A percentile compares a stretch with the other conserved stretches of the same genome.
phyloP scores from a whole-genome alignment of 37 sponge, comb jelly and placozoan species.

The Agelas oroides region DNA sequence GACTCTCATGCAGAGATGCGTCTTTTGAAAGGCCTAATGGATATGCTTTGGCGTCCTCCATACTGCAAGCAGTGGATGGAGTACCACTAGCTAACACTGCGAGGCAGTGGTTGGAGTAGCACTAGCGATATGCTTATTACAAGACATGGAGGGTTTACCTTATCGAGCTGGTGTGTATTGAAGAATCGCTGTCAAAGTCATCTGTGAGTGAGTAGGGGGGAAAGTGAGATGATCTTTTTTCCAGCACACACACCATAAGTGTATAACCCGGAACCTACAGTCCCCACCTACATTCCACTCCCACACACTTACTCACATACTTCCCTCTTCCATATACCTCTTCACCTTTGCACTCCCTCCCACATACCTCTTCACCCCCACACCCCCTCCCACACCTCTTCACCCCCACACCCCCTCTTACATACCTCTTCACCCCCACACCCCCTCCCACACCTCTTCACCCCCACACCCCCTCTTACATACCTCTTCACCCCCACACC shows the following conservation, averaged over 20 bases:
- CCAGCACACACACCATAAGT: too few relatives aligned
- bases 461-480: neutral
- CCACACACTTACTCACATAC: neutral
- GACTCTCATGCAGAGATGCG: too few relatives aligned
- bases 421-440: neutral
- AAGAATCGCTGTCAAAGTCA: constrained; percentile 12
- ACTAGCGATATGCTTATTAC: too few relatives aligned
- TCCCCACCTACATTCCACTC: too few relatives aligned
- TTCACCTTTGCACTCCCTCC: constrained; percentile 1
- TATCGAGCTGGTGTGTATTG: neutral
- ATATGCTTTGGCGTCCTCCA: too few relatives aligned
- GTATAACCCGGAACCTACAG: too few relatives aligned
- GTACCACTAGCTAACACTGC: too few relatives aligned
- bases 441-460: neutral
- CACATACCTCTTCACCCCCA: neutral
- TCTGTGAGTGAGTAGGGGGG: neutral
- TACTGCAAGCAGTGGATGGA: too few relatives aligned
- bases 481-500: neutral
- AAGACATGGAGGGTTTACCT: too few relatives aligned
- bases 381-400: neutral
- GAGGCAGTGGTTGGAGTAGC: too few relatives aligned
- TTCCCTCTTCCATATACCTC: too few relatives aligned
- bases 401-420: neutral
- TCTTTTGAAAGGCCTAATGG: too few relatives aligned
- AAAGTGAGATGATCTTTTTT: neutral